phyloP scores from a whole-genome alignment of 2,113 vertebrate genomes.

The Siniperca chuatsi region DNA sequence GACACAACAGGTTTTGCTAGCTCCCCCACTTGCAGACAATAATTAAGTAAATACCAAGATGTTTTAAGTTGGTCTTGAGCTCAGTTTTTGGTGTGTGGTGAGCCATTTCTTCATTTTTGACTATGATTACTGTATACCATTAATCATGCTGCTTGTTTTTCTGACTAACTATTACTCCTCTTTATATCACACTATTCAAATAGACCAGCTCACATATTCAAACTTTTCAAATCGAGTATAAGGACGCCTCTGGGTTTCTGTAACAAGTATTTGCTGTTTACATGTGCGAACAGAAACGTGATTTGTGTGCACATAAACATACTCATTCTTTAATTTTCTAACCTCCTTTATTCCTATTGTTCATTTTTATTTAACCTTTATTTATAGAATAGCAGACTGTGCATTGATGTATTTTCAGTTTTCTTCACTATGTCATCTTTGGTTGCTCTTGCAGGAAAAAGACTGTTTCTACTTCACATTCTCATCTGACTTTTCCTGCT shows the following conservation, averaged over 20 bases:
- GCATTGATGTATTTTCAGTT: neutral
- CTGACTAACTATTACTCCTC: neutral
- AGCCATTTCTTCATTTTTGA: neutral
- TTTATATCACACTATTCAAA: neutral
- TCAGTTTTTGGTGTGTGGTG: neutral
- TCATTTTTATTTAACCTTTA: no score
- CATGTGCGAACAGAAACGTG: neutral
- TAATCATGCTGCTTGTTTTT: neutral
- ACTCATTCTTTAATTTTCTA: neutral
- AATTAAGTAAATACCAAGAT: neutral
- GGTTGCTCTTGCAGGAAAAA: neutral
- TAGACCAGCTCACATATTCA: neutral
- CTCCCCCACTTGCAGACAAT: neutral
- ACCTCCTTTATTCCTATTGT: neutral
- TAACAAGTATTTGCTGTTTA: neutral
- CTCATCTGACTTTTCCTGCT: neutral
- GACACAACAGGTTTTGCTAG: neutral
- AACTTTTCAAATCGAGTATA: neutral
- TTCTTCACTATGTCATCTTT: neutral
- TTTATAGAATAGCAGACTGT: no score
- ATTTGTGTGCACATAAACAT: neutral
- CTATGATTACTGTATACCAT: neutral
- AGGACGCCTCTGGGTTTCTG: no score
- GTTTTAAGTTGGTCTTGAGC: neutral
- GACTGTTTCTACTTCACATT: neutral